phyloP scores from a whole-genome alignment of 2,113 vertebrate genomes.

The Nettapus auritus region DNA sequence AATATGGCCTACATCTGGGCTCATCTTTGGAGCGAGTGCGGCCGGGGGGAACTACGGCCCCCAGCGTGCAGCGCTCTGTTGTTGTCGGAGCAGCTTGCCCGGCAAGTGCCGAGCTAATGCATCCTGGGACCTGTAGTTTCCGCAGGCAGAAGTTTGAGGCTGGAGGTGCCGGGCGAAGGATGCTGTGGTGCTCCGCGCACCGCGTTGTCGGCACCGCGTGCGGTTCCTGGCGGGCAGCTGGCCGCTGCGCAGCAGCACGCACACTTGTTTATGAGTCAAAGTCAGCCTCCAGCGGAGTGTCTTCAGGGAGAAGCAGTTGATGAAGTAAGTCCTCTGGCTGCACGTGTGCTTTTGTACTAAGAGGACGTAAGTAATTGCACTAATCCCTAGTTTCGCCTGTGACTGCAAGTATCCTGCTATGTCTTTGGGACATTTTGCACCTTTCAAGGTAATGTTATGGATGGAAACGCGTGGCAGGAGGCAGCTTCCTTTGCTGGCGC shows the following conservation, averaged over 20 bases:
- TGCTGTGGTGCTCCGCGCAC: not conserved
- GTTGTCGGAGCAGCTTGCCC: not conserved
- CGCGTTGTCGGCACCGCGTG: fast-evolving
- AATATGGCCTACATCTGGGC: conserved; percentile 44
- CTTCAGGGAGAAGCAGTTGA: not conserved
- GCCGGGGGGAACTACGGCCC: conserved; percentile 62
- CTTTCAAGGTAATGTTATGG: not conserved
- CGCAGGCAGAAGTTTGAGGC: not conserved
- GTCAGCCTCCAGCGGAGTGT: not conserved
- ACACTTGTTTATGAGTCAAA: not conserved
- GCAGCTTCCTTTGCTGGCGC: not conserved
- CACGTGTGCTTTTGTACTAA: not conserved
- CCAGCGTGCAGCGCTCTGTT: conserved; percentile 63
- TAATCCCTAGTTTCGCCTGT: not conserved
- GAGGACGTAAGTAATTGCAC: not conserved
- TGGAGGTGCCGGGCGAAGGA: not conserved
- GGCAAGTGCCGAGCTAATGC: not conserved
- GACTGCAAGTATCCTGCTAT: not conserved
- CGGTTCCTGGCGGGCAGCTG: conserved; percentile 27
- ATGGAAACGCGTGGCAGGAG: not conserved
- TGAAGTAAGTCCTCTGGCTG: not conserved
- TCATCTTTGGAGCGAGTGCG: not conserved
- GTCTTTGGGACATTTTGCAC: not conserved
- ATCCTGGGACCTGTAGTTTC: conserved; percentile 76
- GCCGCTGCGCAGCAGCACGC: not conserved